Evolutionary conservation across 2,888 invertebrate genomes (phyloP), one percentile per base, ranked within the genome.

Genomic region (Microctonus hyperodae): DNA sequence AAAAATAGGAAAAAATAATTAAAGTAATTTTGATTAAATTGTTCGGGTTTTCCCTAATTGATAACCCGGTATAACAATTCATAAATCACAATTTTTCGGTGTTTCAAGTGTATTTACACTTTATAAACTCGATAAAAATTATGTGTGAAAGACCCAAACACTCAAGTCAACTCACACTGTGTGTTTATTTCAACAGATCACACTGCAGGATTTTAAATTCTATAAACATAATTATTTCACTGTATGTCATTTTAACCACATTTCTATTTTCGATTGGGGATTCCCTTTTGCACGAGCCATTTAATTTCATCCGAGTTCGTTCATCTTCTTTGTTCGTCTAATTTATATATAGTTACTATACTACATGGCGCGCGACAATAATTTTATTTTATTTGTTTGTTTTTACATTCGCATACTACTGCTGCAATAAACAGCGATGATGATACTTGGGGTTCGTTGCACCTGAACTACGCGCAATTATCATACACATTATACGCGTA

Each of bases 181-280:
- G 20, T 20, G 44, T n/a, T n/a, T n/a, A n/a, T 44, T 44, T 44
- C 20, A 44, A 44, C 20, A 16, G n/a, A n/a, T 4, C 7, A 20
- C 33, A n/a, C 50, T 22, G n/a, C n/a, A n/a, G 31, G 37, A 33
- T 11, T 25, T 33, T 13, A 31, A 6, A 37, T 48, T n/a, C n/a
- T n/a, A n/a, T n/a, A n/a, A n/a, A n/a, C 56, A 53, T 44, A 67
- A 35, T 67, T 33, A 59, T 22, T 48, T 55, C 25, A n/a, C 59
- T 44, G 16, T 44, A 44, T 64, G 33, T 55, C 57, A 57, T 22
- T 57, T 28, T n/a, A n/a, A 5, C 58, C 28, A 9, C n/a, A 57
- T 9, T 63, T 69, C 70, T 71, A 71, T 70, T 71, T 70, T 59
- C 40, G 58, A 70, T 66, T 65, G 72, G 72, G 51, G 68, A 67